Percentiles rank a stretch among this genome's conserved stretches.
phyloP scores from a whole-genome alignment of 2,113 vertebrate species.

The Trematocara unimaculatum region DNA sequence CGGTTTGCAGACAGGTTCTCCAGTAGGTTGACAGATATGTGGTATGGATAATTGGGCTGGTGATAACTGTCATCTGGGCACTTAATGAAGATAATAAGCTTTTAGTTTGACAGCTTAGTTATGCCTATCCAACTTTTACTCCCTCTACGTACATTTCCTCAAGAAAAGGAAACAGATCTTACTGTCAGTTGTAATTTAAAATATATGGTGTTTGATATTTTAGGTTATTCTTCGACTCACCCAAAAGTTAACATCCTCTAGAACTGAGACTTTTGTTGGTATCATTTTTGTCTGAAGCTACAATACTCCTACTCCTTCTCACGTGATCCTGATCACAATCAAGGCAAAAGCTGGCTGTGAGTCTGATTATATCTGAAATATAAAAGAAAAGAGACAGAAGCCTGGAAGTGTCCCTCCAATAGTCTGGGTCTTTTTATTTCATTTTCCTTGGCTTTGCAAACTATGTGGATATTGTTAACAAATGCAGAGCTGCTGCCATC shows the following conservation, averaged over 20 bases:
- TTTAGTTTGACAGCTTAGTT: constrained; percentile 50
- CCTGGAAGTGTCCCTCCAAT: not conserved
- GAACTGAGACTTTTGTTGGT: not conserved
- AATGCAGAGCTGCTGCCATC: constrained; percentile 44
- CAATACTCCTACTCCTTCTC: not conserved
- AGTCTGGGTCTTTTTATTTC: not conserved
- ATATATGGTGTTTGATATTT: not conserved
- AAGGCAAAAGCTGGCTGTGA: constrained; percentile 5
- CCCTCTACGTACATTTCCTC: not conserved
- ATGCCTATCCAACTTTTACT: not conserved
- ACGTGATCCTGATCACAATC: not conserved
- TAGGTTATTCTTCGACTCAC: not conserved
- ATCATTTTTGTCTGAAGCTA: not conserved
- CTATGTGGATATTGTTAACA: constrained; percentile 35
- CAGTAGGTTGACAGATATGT: constrained; percentile 34
- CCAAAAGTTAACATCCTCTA: not conserved
- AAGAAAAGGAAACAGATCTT: not conserved
- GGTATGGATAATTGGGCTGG: constrained; percentile 48
- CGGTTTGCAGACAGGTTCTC: constrained; percentile 16
- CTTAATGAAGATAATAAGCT: constrained; percentile 54
- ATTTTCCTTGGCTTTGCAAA: not conserved
- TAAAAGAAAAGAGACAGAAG: not conserved
- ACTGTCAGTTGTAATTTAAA: not conserved
- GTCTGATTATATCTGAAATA: not conserved
- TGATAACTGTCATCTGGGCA: constrained; percentile 43